Conservation (phyloP, 2,888 invertebrate genomes). For the Chloroclysta siterata region DNA sequence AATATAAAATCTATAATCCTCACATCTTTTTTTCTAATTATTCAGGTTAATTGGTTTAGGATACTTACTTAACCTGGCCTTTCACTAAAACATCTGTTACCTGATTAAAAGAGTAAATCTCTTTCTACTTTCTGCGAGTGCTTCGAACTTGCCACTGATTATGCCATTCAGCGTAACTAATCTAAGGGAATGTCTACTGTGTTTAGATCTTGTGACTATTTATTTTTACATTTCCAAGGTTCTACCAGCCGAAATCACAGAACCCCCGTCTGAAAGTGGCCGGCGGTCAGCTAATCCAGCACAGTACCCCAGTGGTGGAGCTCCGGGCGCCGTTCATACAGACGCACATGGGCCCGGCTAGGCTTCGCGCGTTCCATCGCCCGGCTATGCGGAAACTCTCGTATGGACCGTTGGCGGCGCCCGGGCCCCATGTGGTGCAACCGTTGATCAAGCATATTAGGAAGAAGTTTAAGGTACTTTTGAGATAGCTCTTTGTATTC, state of each 20-base stretch:
- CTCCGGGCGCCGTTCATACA: constrained; percentile 97
- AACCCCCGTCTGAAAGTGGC: constrained; percentile 93
- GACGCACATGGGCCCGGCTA: constrained; percentile 91
- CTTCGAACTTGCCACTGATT: no score
- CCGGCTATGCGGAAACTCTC: constrained; percentile 95
- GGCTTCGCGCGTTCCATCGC: constrained; percentile 96
- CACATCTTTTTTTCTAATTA: no score
- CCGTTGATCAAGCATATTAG: constrained; percentile 95
- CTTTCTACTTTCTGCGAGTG: no score
- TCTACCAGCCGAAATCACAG: constrained; percentile 95
- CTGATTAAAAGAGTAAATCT: no score
- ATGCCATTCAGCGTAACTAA: no score
- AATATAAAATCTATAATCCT: no score
- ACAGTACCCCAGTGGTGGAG: constrained; percentile 99
- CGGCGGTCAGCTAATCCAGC: constrained; percentile 96
- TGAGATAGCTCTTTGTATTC: not conserved
- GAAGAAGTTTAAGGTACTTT: constrained; percentile 92
- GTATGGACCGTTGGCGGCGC: constrained; percentile 90
- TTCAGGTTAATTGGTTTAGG: no score
- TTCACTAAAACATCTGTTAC: no score
- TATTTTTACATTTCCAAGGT: constrained; percentile 82
- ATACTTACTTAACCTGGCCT: no score
- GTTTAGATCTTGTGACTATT: no score
- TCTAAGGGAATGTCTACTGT: no score
- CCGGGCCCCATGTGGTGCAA: constrained; percentile 91